Percentiles rank a stretch among this genome's conserved stretches.
phyloP scores from a whole-genome alignment of 2,113 vertebrate genomes.

The Esox niger region DNA sequence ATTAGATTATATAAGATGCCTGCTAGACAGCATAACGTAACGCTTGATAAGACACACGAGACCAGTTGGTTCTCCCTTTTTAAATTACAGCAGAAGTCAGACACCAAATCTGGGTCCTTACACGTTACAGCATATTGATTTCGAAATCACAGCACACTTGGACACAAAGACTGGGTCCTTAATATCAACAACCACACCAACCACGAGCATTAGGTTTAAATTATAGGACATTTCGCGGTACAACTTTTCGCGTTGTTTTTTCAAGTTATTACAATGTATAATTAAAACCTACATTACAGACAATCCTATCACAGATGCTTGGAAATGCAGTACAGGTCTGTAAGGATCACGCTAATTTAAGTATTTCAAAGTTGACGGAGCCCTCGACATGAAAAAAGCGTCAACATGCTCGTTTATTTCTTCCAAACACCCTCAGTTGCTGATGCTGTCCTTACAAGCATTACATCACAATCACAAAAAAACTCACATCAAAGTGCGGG shows the following conservation, averaged over 20 bases:
- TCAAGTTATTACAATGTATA: too few species aligned
- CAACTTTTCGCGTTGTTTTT: neutral
- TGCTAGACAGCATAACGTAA: too few species aligned
- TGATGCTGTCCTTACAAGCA: neutral
- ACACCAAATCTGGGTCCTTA: too few species aligned
- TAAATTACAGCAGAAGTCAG: too few species aligned
- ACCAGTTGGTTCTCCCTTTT: too few species aligned
- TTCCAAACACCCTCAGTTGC: neutral
- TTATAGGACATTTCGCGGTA: neutral
- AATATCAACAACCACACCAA: too few species aligned
- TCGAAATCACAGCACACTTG: neutral
- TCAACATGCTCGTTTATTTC: too few species aligned
- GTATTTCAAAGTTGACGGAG: neutral
- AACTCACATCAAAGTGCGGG: slow-evolving; percentile 61
- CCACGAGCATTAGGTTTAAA: neutral
- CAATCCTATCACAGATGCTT: neutral
- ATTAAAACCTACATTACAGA: neutral
- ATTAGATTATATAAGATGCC: too few species aligned
- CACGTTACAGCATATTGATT: too few species aligned
- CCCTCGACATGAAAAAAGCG: neutral
- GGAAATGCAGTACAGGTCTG: neutral
- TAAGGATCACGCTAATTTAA: neutral
- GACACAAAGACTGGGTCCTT: neutral
- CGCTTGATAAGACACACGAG: too few species aligned
- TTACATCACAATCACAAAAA: slow-evolving; percentile 26